Evolutionary conservation across 1,140 invertebrate species (phyloP), one percentile per base, ranked within the genome.

Genomic region (Acromyrmex heyeri): DNA sequence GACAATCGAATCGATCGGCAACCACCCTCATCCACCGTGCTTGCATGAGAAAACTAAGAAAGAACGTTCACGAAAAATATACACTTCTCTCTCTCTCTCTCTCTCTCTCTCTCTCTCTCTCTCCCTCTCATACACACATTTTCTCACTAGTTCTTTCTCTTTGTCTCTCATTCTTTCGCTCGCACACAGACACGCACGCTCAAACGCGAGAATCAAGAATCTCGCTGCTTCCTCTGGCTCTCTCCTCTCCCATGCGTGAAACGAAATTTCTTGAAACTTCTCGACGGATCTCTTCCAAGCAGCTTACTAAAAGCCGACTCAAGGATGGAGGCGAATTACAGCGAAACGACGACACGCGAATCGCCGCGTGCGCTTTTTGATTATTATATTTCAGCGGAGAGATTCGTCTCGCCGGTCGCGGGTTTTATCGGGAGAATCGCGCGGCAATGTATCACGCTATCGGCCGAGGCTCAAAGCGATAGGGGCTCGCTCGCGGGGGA

Each of bases 241-340:
- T 70, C 76, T 61, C 55, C 65, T 62, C 86, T 64, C 62, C 16
- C 72, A 86, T 85, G 77, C 87, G 62, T 78, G 87, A 87, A 87
- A 92, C 86, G 90, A 93, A 93, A 91, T 90, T 89, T 91, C 89
- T 90, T 90, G 92, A 92, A 93, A 91, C 90, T 89, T 90, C 82
- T 89, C 90, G 88, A 81, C 87, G 87, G 81, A 88, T 87, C 75
- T 78, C 87, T 70, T 82, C 61, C 87, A 81, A 87, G 75, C 87
- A 64, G 86, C 87, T 90, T 86, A 77, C 62, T 73, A 70, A 48
- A 30, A 59, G 76, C 61, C 67, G 73, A 38, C 67, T 53, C 34
- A 62, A 78, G 77, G 72, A 86, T 55, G 53, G 81, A 87, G 85
- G 77, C 79, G 82, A 89, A 86, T 48, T 44, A 73, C 61, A 87